A percentile compares a stretch with the other conserved stretches of the same genome.
These are phyloP conservation scores for Myotis davidii DNA, from an alignment of 2,113 vertebrate genomes.

Conservation along the genomic window DNA sequence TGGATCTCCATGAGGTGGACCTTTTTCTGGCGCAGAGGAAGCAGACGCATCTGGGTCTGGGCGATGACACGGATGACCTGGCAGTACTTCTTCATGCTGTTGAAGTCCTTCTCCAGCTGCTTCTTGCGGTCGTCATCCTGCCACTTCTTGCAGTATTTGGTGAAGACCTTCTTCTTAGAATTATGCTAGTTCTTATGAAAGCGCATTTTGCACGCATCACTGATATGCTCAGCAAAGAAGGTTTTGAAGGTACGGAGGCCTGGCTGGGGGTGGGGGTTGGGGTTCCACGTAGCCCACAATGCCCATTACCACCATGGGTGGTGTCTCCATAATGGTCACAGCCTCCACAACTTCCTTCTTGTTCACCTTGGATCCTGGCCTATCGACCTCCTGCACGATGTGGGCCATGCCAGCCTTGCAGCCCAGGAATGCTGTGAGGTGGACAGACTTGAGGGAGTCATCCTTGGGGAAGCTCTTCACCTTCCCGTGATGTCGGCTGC, in stretches of 20 bases:
- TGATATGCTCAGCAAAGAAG: slow-evolving; percentile 97
- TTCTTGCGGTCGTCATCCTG: slow-evolving; percentile 99
- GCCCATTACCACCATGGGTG: slow-evolving; percentile 97
- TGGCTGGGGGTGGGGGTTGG: slow-evolving; percentile 37
- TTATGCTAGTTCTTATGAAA: slow-evolving; percentile 99
- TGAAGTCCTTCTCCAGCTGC: slow-evolving; percentile 97
- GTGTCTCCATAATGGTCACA: slow-evolving; percentile 96
- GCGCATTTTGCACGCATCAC: slow-evolving; percentile 97
- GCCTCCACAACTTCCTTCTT: slow-evolving; percentile 99
- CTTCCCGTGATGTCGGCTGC: slow-evolving; percentile 94
- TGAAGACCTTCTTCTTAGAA: slow-evolving; percentile 99
- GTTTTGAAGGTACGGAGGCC: slow-evolving; percentile 98
- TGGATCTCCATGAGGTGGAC: slow-evolving; percentile 99
- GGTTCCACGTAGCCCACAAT: slow-evolving; percentile 92
- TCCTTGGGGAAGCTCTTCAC: slow-evolving; percentile 99
- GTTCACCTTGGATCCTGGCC: slow-evolving; percentile 98
- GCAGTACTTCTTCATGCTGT: slow-evolving; percentile 98
- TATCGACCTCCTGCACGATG: slow-evolving; percentile 96
- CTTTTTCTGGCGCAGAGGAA: slow-evolving; percentile 96
- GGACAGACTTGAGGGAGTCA: slow-evolving; percentile 95
- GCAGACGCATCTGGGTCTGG: slow-evolving; percentile 98
- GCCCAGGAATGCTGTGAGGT: slow-evolving; percentile 96
- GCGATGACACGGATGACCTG: slow-evolving; percentile 95
- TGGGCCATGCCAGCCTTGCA: slow-evolving; percentile 99
- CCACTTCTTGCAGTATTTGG: slow-evolving; percentile 99